Base-by-base conservation (phyloP, 2,797 vertebrate species). In the Mionectes olivaceus region DNA sequence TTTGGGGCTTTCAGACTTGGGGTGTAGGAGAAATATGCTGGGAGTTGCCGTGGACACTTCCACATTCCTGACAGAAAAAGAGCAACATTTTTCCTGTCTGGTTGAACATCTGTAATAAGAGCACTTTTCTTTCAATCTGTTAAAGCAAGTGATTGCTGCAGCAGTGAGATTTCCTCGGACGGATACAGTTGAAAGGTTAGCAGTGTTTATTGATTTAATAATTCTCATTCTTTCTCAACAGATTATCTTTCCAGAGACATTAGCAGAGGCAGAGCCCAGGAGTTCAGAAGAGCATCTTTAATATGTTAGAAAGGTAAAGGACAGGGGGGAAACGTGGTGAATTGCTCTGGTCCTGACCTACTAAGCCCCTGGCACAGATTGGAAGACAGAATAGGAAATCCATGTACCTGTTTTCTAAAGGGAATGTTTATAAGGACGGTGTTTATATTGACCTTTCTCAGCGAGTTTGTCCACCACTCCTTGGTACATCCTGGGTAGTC, bases 181-280 rank as follows among this genome's bases (percentile, higher is more conserved):
- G n/a, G 86, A 87, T 87, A 64, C 68, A 88, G 75, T 70, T 59
- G 93, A 96, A 96, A 96, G 96, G 91, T 93, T 93, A 94, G 94
- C 78, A 52, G 68, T 91, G 88, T 96, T 89, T 97, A 95, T 97
- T 93, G 97, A 97, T 97, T 96, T 96, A 96, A 94, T 96, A 90
- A 94, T 96, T 97, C 81, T 59, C 93, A 24, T 93, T 82, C 83
- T 89, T 97, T 95, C 96, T 59, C 19, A 28, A 86, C 67, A 97
- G 93, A 93, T 95, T 91, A 86, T 93, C 94, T 94, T 97, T 89
- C 93, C 27, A 76, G 94, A 95, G 90, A 87, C 59, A 43, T 95
- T 77, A 95, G 71, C 63, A 84, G 91, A 81, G 52, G 43, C 73
- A 69, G 88, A 91, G 61, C 63, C 60, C 80, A 44, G 46, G 78